A percentile compares a stretch with the other conserved stretches of the same genome.
Conservation (phyloP, 2,888 invertebrate species). For the Acanthosepion pharaonis region DNA sequence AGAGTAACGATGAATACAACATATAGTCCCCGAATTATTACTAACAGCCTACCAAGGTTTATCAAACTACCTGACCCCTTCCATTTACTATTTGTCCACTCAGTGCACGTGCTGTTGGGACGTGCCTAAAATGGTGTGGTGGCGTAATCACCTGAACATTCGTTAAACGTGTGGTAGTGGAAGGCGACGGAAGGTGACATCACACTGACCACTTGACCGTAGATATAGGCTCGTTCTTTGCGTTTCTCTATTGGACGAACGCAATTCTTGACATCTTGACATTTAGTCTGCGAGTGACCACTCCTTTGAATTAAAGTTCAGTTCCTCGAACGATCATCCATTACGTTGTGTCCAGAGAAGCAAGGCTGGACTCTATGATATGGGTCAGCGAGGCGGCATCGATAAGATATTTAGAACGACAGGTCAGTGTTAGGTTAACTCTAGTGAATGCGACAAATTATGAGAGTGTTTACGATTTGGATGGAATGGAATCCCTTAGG, state of each 20-base stretch:
- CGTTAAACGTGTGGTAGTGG: not conserved
- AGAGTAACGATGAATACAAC: not conserved
- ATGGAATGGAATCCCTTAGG: not conserved
- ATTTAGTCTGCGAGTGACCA: not conserved
- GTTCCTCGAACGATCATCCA: not conserved
- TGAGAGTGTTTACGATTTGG: not conserved
- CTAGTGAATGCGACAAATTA: not conserved
- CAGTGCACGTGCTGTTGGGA: not conserved
- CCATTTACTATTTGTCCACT: not conserved
- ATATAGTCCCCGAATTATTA: not conserved
- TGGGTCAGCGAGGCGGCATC: not conserved
- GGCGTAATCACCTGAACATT: slow-evolving; percentile 18
- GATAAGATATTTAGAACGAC: not conserved
- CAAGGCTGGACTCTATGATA: not conserved
- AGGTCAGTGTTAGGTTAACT: not conserved
- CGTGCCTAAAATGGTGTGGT: not conserved
- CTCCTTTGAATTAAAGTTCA: not conserved
- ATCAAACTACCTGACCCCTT: not conserved
- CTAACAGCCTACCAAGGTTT: not conserved
- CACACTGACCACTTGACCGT: not conserved
- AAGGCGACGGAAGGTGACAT: not conserved
- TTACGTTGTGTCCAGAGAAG: not conserved
- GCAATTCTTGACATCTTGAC: not conserved
- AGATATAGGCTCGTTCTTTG: not conserved
- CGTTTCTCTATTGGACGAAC: not conserved